A percentile compares a stretch with the other conserved stretches of the same genome.
Conservation (phyloP, 2,113 vertebrate genomes). For the Papio anubis region DNA sequence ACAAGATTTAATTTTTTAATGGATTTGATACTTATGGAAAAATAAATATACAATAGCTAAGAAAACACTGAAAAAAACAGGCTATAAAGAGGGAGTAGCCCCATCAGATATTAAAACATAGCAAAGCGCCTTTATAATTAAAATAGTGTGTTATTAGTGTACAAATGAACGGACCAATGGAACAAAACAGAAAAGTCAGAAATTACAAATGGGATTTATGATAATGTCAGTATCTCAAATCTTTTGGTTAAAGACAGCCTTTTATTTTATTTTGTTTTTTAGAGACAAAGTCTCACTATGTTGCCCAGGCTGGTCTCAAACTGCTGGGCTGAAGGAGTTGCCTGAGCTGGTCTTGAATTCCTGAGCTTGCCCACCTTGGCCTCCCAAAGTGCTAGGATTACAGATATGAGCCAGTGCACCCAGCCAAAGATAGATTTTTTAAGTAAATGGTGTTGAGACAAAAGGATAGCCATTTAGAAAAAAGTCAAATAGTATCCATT, state of each 20-base stretch:
- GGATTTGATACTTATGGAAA: not conserved
- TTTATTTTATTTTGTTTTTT: not conserved
- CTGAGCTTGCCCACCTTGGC: too few species aligned
- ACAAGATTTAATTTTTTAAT: not conserved
- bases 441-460: not conserved
- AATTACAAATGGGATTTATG: not conserved
- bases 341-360: too few species aligned
- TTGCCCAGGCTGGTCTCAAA: too few species aligned
- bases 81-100: not conserved
- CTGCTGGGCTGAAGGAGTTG: too few species aligned
- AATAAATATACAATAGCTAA: not conserved
- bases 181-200: not conserved
- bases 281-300: too few species aligned
- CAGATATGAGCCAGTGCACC: too few species aligned
- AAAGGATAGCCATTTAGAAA: not conserved
- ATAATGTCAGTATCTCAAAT: not conserved
- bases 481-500: not conserved
- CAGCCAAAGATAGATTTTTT: not conserved
- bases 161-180: not conserved
- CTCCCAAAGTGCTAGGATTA: too few species aligned
- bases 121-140: not conserved
- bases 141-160: not conserved
- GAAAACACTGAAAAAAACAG: not conserved
- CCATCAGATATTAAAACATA: not conserved
- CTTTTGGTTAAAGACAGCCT: not conserved